Evolutionary conservation across 2,797 vertebrate species (phyloP).

Genomic region (Karalla daura): DNA sequence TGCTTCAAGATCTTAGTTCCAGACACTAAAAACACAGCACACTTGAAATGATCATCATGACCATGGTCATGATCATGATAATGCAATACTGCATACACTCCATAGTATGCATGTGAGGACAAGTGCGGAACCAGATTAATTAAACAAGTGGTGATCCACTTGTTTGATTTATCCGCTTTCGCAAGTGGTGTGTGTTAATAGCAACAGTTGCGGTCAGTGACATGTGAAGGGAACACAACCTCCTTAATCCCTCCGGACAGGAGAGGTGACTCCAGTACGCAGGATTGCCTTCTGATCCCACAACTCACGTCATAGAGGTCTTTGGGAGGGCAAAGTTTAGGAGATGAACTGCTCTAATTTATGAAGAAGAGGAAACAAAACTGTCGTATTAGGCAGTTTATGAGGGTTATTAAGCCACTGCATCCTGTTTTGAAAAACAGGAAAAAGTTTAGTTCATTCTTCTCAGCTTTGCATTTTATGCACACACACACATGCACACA

Average conservation of each 20-base stretch:
- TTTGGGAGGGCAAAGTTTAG: conserved; percentile 1
- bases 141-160: conserved; percentile 18
- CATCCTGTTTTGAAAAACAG: no score
- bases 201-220: conserved; percentile 15
- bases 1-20: no score
- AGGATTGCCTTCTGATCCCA: conserved; percentile 41
- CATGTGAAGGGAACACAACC: conserved; percentile 38
- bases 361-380: no score
- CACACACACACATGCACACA: no score
- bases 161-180: no score
- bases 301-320: conserved; percentile 24
- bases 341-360: neutral
- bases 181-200: no score
- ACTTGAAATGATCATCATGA: neutral
- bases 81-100: neutral
- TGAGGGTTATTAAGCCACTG: no score
- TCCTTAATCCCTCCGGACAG: conserved; percentile 57
- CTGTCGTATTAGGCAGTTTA: no score
- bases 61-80: neutral
- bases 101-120: conserved; percentile 11
- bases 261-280: conserved; percentile 46
- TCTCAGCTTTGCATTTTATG: no score
- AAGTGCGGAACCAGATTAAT: conserved; percentile 46
- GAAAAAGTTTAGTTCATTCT: no score
- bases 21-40: neutral